phyloP scores from a whole-genome alignment of 2,888 invertebrate species.

The Lasioglossum morio region DNA sequence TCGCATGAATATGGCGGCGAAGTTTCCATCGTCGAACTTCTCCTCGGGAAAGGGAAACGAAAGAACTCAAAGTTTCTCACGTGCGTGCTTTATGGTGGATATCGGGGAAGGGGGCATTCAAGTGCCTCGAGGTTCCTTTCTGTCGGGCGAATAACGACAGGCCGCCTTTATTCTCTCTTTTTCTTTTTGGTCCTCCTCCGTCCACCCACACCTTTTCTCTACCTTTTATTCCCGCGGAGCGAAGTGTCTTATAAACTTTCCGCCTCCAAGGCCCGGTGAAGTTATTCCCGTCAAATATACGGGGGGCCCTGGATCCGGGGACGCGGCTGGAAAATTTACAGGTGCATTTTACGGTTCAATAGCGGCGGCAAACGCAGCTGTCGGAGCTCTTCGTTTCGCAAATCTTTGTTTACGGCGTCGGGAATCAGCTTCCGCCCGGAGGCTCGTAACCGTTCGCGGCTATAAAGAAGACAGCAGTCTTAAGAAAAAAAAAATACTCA shows the following conservation, averaged over 20 bases:
- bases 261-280: slow-evolving; percentile 4
- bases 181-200: background rate
- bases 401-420: slow-evolving; percentile 4
- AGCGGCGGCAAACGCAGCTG: background rate
- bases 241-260: slow-evolving; percentile 47
- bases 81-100: slow-evolving; percentile 53
- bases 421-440: background rate
- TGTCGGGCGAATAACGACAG: slow-evolving; percentile 38
- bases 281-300: slow-evolving; percentile 32
- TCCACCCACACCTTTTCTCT: background rate
- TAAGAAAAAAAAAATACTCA: background rate
- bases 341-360: slow-evolving; percentile 1
- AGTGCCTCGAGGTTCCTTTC: slow-evolving; percentile 21
- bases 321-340: slow-evolving; percentile 29
- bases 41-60: background rate
- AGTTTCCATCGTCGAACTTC: slow-evolving; percentile 12
- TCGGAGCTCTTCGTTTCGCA: background rate
- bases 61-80: slow-evolving; percentile 46
- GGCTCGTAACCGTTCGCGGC: slow-evolving; percentile 1
- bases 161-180: slow-evolving; percentile 39
- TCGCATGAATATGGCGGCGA: background rate
- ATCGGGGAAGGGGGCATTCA: slow-evolving; percentile 25
- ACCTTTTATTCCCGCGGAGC: slow-evolving; percentile 35
- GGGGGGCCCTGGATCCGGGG: background rate
- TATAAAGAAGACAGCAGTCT: slow-evolving; percentile 1